Conservation (phyloP, 2,113 vertebrate genomes). For the Forbesichthys agassizii region DNA sequence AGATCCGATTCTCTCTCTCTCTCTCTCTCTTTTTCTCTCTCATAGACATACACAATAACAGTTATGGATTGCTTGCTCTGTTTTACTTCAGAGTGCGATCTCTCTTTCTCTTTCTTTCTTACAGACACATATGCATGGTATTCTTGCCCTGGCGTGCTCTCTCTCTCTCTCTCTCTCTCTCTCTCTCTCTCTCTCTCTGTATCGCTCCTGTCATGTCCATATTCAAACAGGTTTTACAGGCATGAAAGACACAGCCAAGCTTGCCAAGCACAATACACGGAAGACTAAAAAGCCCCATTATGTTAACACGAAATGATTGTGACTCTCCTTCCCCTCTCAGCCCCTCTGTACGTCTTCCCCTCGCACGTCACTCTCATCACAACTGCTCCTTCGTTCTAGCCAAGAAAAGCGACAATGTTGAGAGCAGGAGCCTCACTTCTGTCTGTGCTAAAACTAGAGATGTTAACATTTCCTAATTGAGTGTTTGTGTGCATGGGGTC, state of each 20-base stretch:
- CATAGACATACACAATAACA: background rate
- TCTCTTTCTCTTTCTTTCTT: background rate
- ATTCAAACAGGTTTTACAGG: constrained; percentile 57
- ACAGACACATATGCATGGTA: constrained; percentile 3
- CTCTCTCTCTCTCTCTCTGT: constrained; percentile 22
- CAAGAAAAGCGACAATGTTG: constrained; percentile 45
- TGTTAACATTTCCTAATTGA: background rate
- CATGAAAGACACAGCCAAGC: constrained; percentile 53
- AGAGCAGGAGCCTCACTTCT: constrained; percentile 31
- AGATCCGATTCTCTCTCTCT: constrained; percentile 53
- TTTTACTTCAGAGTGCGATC: too few species aligned
- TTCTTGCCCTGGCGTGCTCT: constrained; percentile 41
- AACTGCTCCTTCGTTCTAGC: constrained; percentile 40
- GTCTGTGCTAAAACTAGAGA: constrained; percentile 33
- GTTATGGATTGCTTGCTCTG: background rate
- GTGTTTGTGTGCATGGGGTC: constrained; percentile 5
- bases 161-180: background rate
- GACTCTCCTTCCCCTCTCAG: constrained; percentile 43
- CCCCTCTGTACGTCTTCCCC: constrained; percentile 40
- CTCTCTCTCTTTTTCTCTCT: background rate
- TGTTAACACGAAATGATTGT: constrained; percentile 63
- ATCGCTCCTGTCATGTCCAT: constrained; percentile 55
- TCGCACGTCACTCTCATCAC: constrained; percentile 46
- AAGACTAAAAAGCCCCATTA: constrained; percentile 54
- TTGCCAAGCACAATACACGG: constrained; percentile 49